These are phyloP conservation scores for Temnothorax curvispinosus DNA, from an alignment of 1,140 invertebrate genomes.

Conservation along the genomic window DNA sequence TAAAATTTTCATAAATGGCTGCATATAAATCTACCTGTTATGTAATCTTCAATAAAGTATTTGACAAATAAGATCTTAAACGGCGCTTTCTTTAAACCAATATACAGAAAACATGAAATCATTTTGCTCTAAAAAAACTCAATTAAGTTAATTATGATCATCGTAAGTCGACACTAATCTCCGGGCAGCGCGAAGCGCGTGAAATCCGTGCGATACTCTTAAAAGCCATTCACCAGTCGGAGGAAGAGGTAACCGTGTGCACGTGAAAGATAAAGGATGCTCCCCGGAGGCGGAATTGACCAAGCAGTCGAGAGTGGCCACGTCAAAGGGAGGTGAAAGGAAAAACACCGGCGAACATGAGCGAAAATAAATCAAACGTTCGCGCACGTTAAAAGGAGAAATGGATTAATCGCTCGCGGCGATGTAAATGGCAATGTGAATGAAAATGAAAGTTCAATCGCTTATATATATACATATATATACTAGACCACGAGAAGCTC, in stretches of 20 bases:
- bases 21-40: neutral
- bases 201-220: constrained; percentile 15
- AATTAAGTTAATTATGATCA: neutral
- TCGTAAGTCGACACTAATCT: neutral
- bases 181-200: neutral
- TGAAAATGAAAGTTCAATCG: constrained; percentile 67
- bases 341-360: constrained; percentile 46
- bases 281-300: constrained; percentile 42
- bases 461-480: neutral
- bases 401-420: constrained; percentile 64
- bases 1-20: neutral
- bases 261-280: constrained; percentile 49
- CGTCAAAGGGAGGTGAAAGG: constrained; percentile 65
- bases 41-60: neutral
- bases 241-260: constrained; percentile 42
- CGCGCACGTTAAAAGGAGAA: constrained; percentile 56
- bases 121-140: neutral
- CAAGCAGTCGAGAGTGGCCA: constrained; percentile 14
- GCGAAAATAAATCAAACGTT: constrained; percentile 61
- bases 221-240: constrained; percentile 28
- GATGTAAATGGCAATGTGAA: constrained; percentile 44
- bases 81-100: neutral
- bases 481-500: neutral
- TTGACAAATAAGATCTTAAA: neutral
- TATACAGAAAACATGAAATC: neutral